These are phyloP conservation scores for Meloe dianella DNA, from an alignment of 2,888 invertebrate species.

Conservation along the genomic window DNA sequence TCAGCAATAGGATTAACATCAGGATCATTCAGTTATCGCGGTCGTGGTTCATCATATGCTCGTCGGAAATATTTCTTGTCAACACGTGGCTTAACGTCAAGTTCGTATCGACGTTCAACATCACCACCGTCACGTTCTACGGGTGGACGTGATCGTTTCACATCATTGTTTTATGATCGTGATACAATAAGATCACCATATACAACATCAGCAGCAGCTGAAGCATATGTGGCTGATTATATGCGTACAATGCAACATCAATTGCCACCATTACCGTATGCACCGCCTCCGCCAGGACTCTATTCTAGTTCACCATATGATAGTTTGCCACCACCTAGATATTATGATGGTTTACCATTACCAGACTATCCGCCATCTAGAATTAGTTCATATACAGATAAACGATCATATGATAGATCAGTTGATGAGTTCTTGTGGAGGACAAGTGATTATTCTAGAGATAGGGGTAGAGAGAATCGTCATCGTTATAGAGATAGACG, in stretches of 20 bases:
- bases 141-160: constrained; percentile 57
- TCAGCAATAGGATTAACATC: constrained; percentile 39
- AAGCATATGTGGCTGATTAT: constrained; percentile 87
- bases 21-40: constrained; percentile 59
- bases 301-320: constrained; percentile 63
- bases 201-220: constrained; percentile 69
- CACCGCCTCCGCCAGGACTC: constrained; percentile 66
- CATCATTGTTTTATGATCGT: constrained; percentile 68
- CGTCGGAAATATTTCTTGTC: constrained; percentile 71
- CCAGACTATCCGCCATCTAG: constrained; percentile 74
- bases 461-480: constrained; percentile 53
- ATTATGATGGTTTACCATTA: constrained; percentile 78
- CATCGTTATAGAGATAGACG: constrained; percentile 62
- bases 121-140: constrained; percentile 50
- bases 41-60: constrained; percentile 62
- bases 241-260: constrained; percentile 89
- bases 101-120: constrained; percentile 65
- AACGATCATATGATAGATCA: constrained; percentile 82
- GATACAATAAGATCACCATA: constrained; percentile 60
- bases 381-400: constrained; percentile 63
- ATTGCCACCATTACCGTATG: constrained; percentile 84
- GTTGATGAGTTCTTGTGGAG: constrained; percentile 89
- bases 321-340: constrained; percentile 74
- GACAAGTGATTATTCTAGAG: constrained; percentile 71
- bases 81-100: constrained; percentile 67